phyloP scores from a whole-genome alignment of 2,113 vertebrate species.

The Xiphophorus hellerii region DNA sequence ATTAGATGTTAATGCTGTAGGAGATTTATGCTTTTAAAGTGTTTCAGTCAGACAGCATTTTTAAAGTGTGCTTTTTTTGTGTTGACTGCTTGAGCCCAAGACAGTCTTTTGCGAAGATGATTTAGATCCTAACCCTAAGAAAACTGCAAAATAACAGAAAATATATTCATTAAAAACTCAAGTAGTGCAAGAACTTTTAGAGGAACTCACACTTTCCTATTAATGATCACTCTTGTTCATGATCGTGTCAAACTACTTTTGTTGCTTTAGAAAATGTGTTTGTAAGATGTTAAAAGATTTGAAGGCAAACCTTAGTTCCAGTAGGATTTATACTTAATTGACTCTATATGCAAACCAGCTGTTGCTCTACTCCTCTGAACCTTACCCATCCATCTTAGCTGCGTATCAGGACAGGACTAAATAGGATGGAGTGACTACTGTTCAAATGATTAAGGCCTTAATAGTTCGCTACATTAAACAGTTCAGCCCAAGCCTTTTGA shows the following conservation, averaged over 20 bases:
- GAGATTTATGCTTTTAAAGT: background rate
- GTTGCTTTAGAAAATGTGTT: background rate
- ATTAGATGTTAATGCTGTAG: constrained; percentile 42
- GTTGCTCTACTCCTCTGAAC: constrained; percentile 10
- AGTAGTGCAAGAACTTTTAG: background rate
- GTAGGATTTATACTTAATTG: background rate
- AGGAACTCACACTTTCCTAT: background rate
- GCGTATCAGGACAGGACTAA: constrained; percentile 24
- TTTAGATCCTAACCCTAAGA: background rate
- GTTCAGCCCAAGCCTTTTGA: constrained; percentile 25
- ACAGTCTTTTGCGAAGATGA: background rate
- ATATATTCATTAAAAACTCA: background rate
- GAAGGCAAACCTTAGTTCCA: background rate
- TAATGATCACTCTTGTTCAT: background rate
- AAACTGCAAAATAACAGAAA: background rate
- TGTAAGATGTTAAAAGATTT: background rate
- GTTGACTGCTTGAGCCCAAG: background rate
- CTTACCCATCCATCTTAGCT: constrained; percentile 18
- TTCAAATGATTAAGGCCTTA: constrained; percentile 53
- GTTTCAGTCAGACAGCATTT: background rate
- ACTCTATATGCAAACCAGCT: constrained; percentile 37
- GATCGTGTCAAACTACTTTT: background rate
- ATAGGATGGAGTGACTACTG: constrained; percentile 44
- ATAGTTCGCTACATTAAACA: constrained; percentile 62
- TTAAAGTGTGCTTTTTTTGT: background rate